Percentiles rank a stretch among this genome's conserved stretches.
Conservation (phyloP, 2,888 invertebrate genomes). For the Caenorhabditis sp. region DNA sequence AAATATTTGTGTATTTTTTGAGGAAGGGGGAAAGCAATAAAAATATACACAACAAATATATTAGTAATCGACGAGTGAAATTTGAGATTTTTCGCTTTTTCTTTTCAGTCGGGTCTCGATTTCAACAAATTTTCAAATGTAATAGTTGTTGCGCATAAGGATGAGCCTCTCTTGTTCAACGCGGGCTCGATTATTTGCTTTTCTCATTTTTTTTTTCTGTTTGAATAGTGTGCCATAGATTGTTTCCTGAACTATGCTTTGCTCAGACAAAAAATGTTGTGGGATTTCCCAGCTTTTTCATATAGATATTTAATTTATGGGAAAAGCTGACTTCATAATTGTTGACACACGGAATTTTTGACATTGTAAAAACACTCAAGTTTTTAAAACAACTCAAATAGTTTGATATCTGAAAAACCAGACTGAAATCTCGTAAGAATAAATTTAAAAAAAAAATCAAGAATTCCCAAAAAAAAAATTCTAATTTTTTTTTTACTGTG, state of each 20-base stretch:
- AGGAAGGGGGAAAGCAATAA: not conserved
- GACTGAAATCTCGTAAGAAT: no score
- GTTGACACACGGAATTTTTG: no score
- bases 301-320: no score
- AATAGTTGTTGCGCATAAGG: not conserved
- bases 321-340: no score
- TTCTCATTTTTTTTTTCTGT: not conserved
- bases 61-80: not conserved
- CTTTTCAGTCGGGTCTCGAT: not conserved
- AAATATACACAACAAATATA: not conserved
- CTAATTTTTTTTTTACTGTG: no score
- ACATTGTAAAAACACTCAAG: no score
- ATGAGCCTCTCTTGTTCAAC: not conserved
- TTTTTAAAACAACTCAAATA: no score
- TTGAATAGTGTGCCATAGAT: not conserved
- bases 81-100: not conserved
- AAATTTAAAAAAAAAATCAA: no score
- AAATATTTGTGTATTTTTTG: not conserved
- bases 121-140: not conserved
- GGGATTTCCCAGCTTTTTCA: not conserved
- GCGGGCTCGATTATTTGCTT: not conserved
- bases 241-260: not conserved
- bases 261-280: not conserved
- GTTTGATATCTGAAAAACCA: no score
- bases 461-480: no score